phyloP scores from a whole-genome alignment of 2,113 vertebrate genomes.

The Ammodytes marinus region DNA sequence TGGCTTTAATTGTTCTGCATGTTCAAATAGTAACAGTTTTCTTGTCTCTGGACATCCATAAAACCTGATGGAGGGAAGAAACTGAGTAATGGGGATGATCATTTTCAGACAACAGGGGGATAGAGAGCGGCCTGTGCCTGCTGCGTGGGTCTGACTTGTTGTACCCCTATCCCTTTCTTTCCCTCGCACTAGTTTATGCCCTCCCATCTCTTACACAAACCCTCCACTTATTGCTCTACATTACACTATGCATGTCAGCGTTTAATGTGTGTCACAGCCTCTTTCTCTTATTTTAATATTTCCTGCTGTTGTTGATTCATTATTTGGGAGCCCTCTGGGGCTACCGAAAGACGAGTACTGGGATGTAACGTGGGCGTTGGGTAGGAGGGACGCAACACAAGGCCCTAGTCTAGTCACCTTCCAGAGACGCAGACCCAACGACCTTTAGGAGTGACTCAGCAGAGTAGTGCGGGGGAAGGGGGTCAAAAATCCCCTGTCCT shows the following conservation, averaged over 20 bases:
- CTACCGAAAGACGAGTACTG: conserved; percentile 29
- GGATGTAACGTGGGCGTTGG: conserved; percentile 63
- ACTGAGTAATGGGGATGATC: conserved; percentile 22
- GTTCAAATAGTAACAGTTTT: conserved; percentile 64
- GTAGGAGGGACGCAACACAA: conserved; percentile 42
- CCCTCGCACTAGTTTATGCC: conserved; percentile 5
- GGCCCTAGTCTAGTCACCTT: conserved; percentile 54
- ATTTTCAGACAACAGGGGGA: conserved; percentile 26
- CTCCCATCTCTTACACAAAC: conserved; percentile 28
- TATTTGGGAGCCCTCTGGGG: conserved; percentile 49
- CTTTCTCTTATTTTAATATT: conserved; percentile 19
- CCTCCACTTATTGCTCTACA: conserved; percentile 18
- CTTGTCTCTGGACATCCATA: conserved; percentile 56
- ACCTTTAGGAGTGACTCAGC: conserved; percentile 62
- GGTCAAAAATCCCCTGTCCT: conserved; percentile 77
- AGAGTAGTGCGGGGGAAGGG: conserved; percentile 74
- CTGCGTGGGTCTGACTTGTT: conserved; percentile 36
- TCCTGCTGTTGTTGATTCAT: conserved; percentile 30
- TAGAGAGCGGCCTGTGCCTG: conserved; percentile 11
- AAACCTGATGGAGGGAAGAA: conserved; percentile 32
- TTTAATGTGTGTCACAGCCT: conserved; percentile 35
- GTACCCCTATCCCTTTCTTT: neutral
- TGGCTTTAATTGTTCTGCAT: conserved; percentile 56
- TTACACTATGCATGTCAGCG: conserved; percentile 5
- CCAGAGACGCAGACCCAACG: conserved; percentile 25